These are phyloP conservation scores for Cistogaster globosa DNA, from an alignment of 2,888 invertebrate genomes.

Conservation along the genomic window DNA sequence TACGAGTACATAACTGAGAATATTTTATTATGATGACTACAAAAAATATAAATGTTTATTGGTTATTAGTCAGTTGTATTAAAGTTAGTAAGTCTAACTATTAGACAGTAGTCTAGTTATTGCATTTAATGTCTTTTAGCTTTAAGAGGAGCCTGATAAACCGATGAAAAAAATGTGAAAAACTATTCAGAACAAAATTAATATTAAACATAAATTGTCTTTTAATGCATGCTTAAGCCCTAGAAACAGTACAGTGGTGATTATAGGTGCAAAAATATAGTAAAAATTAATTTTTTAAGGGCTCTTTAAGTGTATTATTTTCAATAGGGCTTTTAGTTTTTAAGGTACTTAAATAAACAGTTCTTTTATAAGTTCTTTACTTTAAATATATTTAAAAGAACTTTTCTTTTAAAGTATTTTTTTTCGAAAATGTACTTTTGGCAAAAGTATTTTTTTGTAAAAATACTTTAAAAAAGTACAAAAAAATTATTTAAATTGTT, in stretches of 20 bases:
- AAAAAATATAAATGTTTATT: conserved; percentile 57
- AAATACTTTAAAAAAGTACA: too few relatives aligned
- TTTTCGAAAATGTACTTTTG: too few relatives aligned
- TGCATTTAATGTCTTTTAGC: conserved; percentile 39
- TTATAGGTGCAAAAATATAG: not conserved
- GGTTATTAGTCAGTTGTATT: conserved; percentile 40
- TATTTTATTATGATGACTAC: conserved; percentile 54
- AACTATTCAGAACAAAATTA: conserved; percentile 66
- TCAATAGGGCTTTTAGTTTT: too few relatives aligned
- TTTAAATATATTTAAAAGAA: too few relatives aligned
- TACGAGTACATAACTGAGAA: conserved; percentile 44
- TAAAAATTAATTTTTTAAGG: too few relatives aligned
- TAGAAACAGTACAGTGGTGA: not conserved
- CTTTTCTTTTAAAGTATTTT: too few relatives aligned
- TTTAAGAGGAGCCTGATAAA: conserved; percentile 1
- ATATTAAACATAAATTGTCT: conserved; percentile 64
- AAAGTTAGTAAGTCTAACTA: conserved; percentile 33
- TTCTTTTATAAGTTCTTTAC: too few relatives aligned
- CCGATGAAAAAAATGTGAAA: conserved; percentile 37
- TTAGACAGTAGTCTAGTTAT: conserved; percentile 58
- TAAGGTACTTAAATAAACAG: too few relatives aligned
- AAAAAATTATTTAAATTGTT: too few relatives aligned
- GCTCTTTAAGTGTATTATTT: too few relatives aligned
- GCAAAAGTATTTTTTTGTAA: too few relatives aligned
- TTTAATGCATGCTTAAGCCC: conserved; percentile 29